Conservation (phyloP, 2,113 vertebrate species). For the Dascyllus trimaculatus region DNA sequence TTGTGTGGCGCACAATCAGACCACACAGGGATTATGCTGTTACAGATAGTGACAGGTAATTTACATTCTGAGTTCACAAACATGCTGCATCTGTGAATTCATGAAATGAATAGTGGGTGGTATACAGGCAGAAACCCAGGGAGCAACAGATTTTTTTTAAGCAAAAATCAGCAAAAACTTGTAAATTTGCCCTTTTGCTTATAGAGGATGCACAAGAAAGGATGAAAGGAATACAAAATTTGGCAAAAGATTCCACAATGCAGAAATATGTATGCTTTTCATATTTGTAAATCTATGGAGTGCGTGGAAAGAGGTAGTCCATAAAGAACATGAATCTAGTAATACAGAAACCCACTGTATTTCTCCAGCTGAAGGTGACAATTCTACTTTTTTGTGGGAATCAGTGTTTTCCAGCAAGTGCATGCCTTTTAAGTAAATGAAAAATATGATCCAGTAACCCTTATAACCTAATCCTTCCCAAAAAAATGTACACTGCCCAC, state of each 20-base stretch:
- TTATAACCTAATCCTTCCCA: neutral
- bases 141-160: neutral
- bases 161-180: constrained; percentile 1
- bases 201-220: neutral
- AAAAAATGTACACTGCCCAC: no score
- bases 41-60: constrained; percentile 6
- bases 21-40: constrained; percentile 6
- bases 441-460: neutral
- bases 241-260: neutral
- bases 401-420: no score
- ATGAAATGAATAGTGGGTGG: neutral
- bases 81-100: constrained; percentile 1
- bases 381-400: no score
- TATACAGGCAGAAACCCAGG: neutral
- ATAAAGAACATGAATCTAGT: no score
- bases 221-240: neutral
- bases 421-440: neutral
- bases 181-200: neutral
- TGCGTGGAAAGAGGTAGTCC: neutral
- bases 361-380: no score
- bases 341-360: no score
- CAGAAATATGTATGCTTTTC: neutral
- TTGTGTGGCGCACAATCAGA: neutral
- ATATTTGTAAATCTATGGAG: neutral
- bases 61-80: constrained; percentile 9